Evolutionary conservation across 2,888 invertebrate species (phyloP), one percentile per base, ranked within the genome.

Genomic region (Sinodicranocentrus sp.): DNA sequence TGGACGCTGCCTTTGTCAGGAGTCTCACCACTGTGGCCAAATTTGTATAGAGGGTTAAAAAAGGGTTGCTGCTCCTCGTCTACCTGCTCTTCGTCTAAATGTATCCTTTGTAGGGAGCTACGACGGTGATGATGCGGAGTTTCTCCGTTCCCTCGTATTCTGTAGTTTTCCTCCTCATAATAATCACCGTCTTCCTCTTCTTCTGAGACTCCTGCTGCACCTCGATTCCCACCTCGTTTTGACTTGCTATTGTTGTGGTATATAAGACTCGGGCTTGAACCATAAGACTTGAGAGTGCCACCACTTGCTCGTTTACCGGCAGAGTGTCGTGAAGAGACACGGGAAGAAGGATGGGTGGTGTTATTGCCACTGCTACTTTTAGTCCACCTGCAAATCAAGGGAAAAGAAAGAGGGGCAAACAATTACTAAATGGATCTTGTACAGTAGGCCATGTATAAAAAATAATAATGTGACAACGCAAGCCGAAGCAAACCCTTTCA

Each of bases 181-280:
- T 85, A 73, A 75, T 85, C 82, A 63, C 75, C 75, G 71, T 79
- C 79, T 78, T 78, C 79, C 43, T 85, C 79, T 76, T 79, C 72
- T 52, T 83, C 78, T 21, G 57, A 57, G 57, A 57, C 6, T 73
- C 72, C n/a, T 39, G 54, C 23, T 48, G 33, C 70, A 48, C 67
- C 65, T 33, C 75, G 73, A 25, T 63, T 82, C 39, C 75, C 82
- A 67, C 72, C 67, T 28, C 79, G 44, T 44, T 59, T 78, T 25
- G 57, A 63, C 68, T 76, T 82, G 54, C 26, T 82, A 19, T 80
- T 75, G 67, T 67, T 82, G n/a, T 48, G 71, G 79, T 68, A 75
- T 70, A 77, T 75, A 43, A 86, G 78, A 52, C 84, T 86, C n/a
- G 86, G 86, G 71, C 84, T 85, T 82, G 86, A 86, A 82, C 84